phyloP scores from a whole-genome alignment of 2,113 vertebrate genomes.

The Oncorhynchus clarkii region DNA sequence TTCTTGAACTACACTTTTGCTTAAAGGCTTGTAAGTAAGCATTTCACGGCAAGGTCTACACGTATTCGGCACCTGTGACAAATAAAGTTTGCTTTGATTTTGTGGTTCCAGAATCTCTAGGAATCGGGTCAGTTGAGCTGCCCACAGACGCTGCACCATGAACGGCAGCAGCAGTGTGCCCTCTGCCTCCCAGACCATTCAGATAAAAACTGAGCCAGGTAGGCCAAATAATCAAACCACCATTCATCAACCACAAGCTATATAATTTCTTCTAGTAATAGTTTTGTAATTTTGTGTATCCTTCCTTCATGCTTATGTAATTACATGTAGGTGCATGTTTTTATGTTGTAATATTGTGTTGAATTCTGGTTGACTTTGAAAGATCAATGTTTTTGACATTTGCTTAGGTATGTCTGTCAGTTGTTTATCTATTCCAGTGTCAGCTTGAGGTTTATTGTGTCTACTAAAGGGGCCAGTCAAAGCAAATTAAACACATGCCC shows the following conservation, averaged over 20 bases:
- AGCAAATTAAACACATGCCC: too few species aligned
- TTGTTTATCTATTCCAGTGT: neutral
- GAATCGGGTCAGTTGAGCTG: conserved; percentile 29
- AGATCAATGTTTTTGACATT: neutral
- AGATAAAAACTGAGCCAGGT: conserved; percentile 41
- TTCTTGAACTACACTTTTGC: too few species aligned
- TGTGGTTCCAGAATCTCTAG: conserved; percentile 22
- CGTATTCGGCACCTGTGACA: too few species aligned
- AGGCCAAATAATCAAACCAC: neutral
- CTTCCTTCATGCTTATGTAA: neutral
- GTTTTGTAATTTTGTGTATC: neutral
- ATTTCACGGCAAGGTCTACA: too few species aligned
- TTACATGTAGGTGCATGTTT: neutral
- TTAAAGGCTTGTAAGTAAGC: too few species aligned
- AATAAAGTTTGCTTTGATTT: neutral
- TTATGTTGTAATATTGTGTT: neutral
- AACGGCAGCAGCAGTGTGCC: conserved; percentile 71
- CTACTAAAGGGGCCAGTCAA: neutral
- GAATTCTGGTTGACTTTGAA: neutral
- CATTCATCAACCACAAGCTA: neutral
- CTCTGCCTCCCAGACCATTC: conserved; percentile 34
- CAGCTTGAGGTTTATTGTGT: neutral
- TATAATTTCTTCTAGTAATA: too few species aligned
- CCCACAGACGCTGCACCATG: conserved; percentile 62
- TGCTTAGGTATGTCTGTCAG: neutral